Base-by-base conservation (phyloP, 2,797 vertebrate species). In the Enteromius anoplus region DNA sequence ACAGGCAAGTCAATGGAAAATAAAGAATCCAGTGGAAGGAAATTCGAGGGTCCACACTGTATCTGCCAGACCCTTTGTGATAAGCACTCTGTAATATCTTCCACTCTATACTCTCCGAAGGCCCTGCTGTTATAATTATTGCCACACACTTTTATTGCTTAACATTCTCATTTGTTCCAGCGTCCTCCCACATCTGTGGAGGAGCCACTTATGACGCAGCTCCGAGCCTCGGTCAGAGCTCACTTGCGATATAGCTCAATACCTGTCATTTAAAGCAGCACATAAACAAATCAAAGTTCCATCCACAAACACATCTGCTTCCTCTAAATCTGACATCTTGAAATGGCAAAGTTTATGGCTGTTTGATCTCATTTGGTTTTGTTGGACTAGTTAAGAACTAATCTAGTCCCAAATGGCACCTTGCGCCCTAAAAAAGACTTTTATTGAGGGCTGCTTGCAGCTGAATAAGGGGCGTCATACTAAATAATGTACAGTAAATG, bases 21-120 rank as follows among this genome's bases (percentile, higher is more conserved):
- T 83, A 84, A 83, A 51, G 23, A 49, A 32, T 34, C 10, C 23
- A 83, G n/a, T 79, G 69, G n/a, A 73, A 77, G 15, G 23, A 73
- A 72, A 71, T 75, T 64, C 58, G 45, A 40, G 40, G 76, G 78
- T 84, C 53, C 62, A 45, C 51, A 15, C 21, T 71, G 66, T 77
- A 58, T 15, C 58, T 84, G 90, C 85, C 88, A 91, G 83, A 87
- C 89, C 89, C 72, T 89, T 86, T 85, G 80, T 88, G 88, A 91
- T 90, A 91, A 86, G 85, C 76, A 70, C 88, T 89, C 9, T 42
- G 87, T 93, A 80, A 92, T 92, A 89, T 92, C 82, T 92, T 92
- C 91, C 91, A 91, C 86, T 90, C 83, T 85, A 53, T 47, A 76
- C 70, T 86, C 83, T 89, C 86, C 29, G 10, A 88, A 80, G 83